These are phyloP conservation scores for Meloidogyne chitwoodi DNA, from an alignment of 1,140 invertebrate genomes.

Conservation along the genomic window DNA sequence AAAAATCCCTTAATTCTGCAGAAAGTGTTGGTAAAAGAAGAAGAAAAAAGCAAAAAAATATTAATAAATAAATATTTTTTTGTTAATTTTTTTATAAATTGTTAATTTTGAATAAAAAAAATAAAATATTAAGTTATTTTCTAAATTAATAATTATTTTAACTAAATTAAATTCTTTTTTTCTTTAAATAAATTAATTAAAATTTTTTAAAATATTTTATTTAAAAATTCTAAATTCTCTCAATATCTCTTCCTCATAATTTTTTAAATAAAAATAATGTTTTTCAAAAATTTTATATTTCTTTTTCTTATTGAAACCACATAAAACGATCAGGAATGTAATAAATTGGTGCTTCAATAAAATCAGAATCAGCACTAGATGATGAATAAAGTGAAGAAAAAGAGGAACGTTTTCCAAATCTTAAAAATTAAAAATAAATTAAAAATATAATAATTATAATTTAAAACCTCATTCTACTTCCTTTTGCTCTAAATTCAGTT, in stretches of 20 bases:
- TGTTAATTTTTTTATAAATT: not conserved
- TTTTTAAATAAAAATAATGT: not conserved
- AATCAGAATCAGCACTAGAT: not conserved
- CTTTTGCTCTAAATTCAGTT: constrained; percentile 15
- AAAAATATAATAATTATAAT: not conserved
- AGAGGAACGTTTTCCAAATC: not conserved
- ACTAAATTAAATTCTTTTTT: too few relatives aligned
- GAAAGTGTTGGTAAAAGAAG: not conserved
- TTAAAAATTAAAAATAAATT: not conserved
- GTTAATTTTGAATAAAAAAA: not conserved
- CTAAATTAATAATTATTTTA: too few relatives aligned
- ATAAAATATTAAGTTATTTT: too few relatives aligned
- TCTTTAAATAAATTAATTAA: too few relatives aligned
- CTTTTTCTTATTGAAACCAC: not conserved
- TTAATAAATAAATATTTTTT: not conserved
- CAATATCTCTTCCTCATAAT: too few relatives aligned
- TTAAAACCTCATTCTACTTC: constrained; percentile 17
- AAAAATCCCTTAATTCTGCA: not conserved
- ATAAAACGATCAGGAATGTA: not conserved
- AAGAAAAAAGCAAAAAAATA: not conserved
- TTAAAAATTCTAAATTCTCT: too few relatives aligned
- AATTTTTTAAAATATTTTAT: too few relatives aligned
- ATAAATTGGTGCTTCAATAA: not conserved
- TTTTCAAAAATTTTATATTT: not conserved
- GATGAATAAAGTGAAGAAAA: not conserved